Evolutionary conservation across 2,113 vertebrate genomes (phyloP).

Genomic region (Nothoprocta perdicaria): DNA sequence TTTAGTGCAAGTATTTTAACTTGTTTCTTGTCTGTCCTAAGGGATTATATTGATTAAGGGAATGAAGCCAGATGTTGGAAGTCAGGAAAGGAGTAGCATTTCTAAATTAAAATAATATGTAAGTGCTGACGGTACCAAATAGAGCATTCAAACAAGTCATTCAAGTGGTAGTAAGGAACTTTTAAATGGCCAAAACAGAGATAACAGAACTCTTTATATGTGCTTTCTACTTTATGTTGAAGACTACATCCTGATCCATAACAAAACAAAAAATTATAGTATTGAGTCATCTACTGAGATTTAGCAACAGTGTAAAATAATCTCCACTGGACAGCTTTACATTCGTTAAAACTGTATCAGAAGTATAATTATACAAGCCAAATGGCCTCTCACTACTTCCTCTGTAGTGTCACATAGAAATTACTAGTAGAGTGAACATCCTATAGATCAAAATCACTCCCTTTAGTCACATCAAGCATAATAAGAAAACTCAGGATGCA

Average conservation of each 20-base stretch:
- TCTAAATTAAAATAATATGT: not conserved
- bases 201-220: not conserved
- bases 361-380: not conserved
- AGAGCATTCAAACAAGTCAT: not conserved
- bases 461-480: not conserved
- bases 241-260: not conserved
- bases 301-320: not conserved
- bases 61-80: conserved; percentile 22
- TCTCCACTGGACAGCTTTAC: not conserved
- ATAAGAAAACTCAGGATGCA: not conserved
- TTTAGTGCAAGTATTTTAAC: not conserved
- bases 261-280: not conserved
- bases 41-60: not conserved
- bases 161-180: not conserved
- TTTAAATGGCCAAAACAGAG: not conserved
- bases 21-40: not conserved
- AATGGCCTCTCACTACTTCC: not conserved
- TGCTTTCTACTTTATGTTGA: not conserved
- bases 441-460: not conserved
- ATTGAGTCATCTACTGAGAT: not conserved
- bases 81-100: not conserved
- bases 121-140: not conserved
- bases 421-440: not conserved
- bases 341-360: not conserved
- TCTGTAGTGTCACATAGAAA: not conserved